Evolutionary conservation across 1,140 invertebrate species (phyloP).

Genomic region (Ips nitidus): DNA sequence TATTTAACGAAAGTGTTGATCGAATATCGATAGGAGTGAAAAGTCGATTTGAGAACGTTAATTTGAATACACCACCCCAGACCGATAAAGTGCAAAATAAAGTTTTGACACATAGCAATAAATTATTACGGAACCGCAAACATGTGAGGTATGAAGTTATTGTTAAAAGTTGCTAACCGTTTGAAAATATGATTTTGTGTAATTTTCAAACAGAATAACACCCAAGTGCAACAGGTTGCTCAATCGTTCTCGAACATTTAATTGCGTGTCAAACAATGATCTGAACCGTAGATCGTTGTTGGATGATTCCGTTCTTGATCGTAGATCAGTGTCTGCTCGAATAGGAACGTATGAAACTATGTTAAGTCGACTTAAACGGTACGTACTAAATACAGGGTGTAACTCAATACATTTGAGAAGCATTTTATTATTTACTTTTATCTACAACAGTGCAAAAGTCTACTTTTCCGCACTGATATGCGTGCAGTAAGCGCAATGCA

Average conservation of each 20-base stretch:
- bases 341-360: too few relatives aligned
- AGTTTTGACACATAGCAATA: slow-evolving; percentile 18
- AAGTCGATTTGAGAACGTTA: slow-evolving; percentile 4
- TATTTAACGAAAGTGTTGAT: slow-evolving; percentile 17
- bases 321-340: too few relatives aligned
- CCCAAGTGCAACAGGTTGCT: slow-evolving; percentile 14
- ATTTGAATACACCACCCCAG: slow-evolving; percentile 25
- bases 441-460: too few relatives aligned
- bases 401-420: too few relatives aligned
- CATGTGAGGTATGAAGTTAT: neutral
- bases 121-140: slow-evolving; percentile 14
- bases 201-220: slow-evolving; percentile 14
- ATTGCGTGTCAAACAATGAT: neutral
- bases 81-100: slow-evolving; percentile 23
- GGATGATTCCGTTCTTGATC: too few relatives aligned
- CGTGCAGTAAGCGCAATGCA: too few relatives aligned
- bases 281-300: too few relatives aligned
- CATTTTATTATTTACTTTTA: too few relatives aligned
- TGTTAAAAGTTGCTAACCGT: neutral
- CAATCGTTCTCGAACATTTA: slow-evolving; percentile 16
- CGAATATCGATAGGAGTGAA: neutral
- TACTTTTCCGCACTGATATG: too few relatives aligned
- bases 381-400: too few relatives aligned
- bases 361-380: too few relatives aligned
- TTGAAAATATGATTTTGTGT: neutral